Evolutionary conservation across 2,797 vertebrate species (phyloP), one percentile per base, ranked within the genome.

Genomic region (Synanceia verrucosa): DNA sequence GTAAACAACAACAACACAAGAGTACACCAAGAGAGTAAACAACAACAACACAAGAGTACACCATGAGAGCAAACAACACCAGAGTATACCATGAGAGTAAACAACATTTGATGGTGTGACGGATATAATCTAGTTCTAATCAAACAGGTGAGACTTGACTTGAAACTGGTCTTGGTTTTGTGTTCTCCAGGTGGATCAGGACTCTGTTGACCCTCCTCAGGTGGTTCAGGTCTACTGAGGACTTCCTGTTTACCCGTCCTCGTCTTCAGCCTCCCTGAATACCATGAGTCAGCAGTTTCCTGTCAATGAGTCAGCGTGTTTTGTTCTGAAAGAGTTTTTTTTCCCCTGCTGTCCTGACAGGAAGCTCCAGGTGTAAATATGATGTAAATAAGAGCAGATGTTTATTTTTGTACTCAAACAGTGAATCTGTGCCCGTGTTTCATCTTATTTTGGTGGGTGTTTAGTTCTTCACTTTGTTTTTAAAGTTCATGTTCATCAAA

Each of bases 101-200:
- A n/a, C n/a, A n/a, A n/a, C n/a, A n/a, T n/a, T n/a, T n/a, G n/a
- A n/a, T n/a, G n/a, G n/a, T n/a, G n/a, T n/a, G n/a, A n/a, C n/a
- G n/a, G n/a, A n/a, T n/a, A n/a, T n/a, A n/a, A n/a, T n/a, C n/a
- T n/a, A n/a, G n/a, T n/a, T n/a, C n/a, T n/a, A n/a, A n/a, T n/a
- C n/a, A n/a, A n/a, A 37, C 14, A 37, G 36, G 13, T 37, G 36
- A 37, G 36, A 16, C 37, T 13, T 39, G 19, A 16, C 18, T 13
- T 39, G 18, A 39, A 39, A 13, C 37, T 5, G 9, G 29, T 51
- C 9, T 51, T 51, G 16, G 26, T 0, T 59, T 24, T 39, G 18
- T 61, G 12, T 43, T 55, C 31, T 39, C 34, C 83, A 97, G 96
- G 94, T 95, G 65, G 93, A 95, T 21, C 48, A 59, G n/a, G 70